phyloP scores from a whole-genome alignment of 2,888 invertebrate species.

The Tanytarsus gracilentus region DNA sequence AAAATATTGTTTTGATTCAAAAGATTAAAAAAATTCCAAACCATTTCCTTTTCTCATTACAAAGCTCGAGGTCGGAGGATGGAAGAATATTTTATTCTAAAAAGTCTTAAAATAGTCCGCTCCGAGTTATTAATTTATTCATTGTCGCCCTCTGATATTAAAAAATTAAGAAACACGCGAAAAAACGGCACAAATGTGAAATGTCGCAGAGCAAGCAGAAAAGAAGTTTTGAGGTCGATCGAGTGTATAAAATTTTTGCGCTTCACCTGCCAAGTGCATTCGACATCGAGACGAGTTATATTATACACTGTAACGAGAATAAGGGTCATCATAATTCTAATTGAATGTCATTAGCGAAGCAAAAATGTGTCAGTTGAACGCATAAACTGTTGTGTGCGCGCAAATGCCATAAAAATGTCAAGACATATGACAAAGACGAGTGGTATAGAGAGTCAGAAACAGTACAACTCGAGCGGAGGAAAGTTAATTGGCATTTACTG shows the following conservation, averaged over 20 bases:
- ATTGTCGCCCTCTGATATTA: no score
- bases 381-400: neutral
- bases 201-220: neutral
- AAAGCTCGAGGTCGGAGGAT: no score
- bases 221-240: conserved; percentile 3
- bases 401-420: conserved; percentile 3
- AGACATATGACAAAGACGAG: neutral
- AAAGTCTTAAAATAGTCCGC: no score
- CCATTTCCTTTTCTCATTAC: no score
- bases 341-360: conserved; percentile 1
- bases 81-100: no score
- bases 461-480: neutral
- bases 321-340: conserved; percentile 3
- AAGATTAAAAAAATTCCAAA: no score
- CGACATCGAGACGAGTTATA: neutral
- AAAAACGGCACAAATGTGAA: neutral
- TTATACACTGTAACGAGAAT: no score
- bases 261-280: neutral
- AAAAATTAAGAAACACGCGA: no score
- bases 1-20: no score
- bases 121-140: no score
- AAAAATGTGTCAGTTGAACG: conserved; percentile 3
- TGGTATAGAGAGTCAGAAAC: neutral
- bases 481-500: neutral
- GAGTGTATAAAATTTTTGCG: neutral